Evolutionary conservation across 2,797 vertebrate genomes (phyloP), one percentile per base, ranked within the genome.

Genomic region (Columba guinea): DNA sequence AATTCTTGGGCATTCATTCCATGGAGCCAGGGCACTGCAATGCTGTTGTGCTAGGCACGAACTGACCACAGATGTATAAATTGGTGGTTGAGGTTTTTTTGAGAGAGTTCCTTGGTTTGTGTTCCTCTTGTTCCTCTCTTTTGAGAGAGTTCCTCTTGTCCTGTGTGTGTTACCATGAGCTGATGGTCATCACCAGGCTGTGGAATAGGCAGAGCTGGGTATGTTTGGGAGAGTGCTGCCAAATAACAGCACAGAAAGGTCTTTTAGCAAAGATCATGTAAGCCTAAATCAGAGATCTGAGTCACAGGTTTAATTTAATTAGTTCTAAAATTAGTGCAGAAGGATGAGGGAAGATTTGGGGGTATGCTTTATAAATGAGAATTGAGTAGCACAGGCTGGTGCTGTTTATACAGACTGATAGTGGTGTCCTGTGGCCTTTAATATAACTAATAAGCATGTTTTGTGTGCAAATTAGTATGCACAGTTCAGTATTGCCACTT

Each of bases 231-330:
- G 20, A 86, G 35, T 20, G 49, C 39, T 94, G 68, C 84, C 70
- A 58, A 71, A n/a, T 67, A 82, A 79, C 63, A 62, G 59, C 59
- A 37, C 0, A 2, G 44, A 78, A 70, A 86, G 68, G 37, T 79
- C 81, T 83, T 46, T 23, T 76, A 63, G 71, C 4, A 19, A 71
- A 23, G 73, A 76, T 55, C n/a, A 3, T 48, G 37, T 56, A 84
- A 82, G 67, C 58, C 51, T 67, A 86, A 86, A 71, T 76, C 9
- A 4, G 87, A 83, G 90, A 91, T 46, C 39, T 55, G 73, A 95
- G 87, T 94, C 93, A 93, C 90, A 88, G 49, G 28, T 87, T 85
- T 94, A 74, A 85, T 63, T 90, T 94, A 89, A 93, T 83, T 90
- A 85, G 49, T 2, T 94, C 90, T 93, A 91, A 88, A 94, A 86